These are phyloP conservation scores for Origma solitaria DNA, from an alignment of 2,113 vertebrate genomes.

Conservation along the genomic window DNA sequence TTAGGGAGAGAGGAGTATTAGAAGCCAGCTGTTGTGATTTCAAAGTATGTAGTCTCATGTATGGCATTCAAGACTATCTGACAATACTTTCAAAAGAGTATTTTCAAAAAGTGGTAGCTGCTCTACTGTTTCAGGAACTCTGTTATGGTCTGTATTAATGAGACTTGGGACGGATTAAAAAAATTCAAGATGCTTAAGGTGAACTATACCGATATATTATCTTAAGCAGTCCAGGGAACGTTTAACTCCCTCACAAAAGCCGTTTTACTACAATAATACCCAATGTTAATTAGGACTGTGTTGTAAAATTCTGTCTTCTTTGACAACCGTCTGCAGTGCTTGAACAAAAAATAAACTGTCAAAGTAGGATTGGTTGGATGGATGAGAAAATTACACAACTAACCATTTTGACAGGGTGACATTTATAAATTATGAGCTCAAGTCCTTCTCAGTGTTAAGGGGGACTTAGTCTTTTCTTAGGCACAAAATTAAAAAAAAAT, in stretches of 20 bases:
- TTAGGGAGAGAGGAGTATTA: neutral
- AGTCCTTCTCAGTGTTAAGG: neutral
- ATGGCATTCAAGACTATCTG: neutral
- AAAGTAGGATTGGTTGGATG: neutral
- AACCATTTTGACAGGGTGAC: neutral
- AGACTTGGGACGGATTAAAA: neutral
- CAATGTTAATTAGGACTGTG: neutral
- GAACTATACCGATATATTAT: neutral
- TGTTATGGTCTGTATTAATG: neutral
- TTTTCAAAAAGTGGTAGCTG: neutral
- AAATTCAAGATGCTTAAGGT: neutral
- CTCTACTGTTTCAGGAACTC: neutral
- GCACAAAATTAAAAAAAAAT: neutral
- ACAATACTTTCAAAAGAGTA: neutral
- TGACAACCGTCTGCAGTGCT: neutral
- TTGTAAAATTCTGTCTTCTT: neutral
- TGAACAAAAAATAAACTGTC: slow-evolving; percentile 9
- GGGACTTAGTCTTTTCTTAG: neutral
- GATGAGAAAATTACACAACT: neutral
- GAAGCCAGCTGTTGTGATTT: neutral
- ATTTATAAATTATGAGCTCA: neutral
- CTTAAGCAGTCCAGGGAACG: neutral
- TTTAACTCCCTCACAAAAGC: neutral
- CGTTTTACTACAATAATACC: neutral
- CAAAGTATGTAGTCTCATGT: neutral